phyloP scores from a whole-genome alignment of 1,140 invertebrate species.

The Macrobrachium nipponense region DNA sequence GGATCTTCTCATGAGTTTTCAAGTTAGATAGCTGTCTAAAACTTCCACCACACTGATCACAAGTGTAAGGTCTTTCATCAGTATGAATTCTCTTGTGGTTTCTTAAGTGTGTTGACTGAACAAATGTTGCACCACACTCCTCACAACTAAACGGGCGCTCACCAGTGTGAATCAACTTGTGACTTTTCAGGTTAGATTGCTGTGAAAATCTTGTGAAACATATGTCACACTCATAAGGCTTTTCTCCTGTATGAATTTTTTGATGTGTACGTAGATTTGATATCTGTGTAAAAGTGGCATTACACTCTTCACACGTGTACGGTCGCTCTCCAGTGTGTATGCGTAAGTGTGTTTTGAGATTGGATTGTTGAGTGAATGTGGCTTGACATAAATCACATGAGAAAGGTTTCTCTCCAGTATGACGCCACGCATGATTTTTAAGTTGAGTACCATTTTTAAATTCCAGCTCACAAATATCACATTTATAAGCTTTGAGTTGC shows the following conservation, averaged over 20 bases:
- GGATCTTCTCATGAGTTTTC: slow-evolving; percentile 68
- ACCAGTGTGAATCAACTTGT: slow-evolving; percentile 63
- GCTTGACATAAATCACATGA: slow-evolving; percentile 67
- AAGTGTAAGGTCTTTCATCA: slow-evolving; percentile 66
- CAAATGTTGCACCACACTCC: slow-evolving; percentile 67
- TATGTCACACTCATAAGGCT: slow-evolving; percentile 73
- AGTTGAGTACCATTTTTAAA: slow-evolving; percentile 65
- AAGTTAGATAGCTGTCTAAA: slow-evolving; percentile 65
- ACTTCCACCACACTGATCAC: slow-evolving; percentile 63
- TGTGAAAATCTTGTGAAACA: slow-evolving; percentile 72
- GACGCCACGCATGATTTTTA: slow-evolving; percentile 65
- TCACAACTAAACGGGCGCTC: slow-evolving; percentile 71
- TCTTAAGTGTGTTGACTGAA: slow-evolving; percentile 62
- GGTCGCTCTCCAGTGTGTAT: slow-evolving; percentile 64
- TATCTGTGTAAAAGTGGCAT: slow-evolving; percentile 62
- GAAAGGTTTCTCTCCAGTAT: slow-evolving; percentile 65
- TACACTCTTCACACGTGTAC: slow-evolving; percentile 61
- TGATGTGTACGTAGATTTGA: slow-evolving; percentile 64
- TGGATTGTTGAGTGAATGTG: slow-evolving; percentile 66
- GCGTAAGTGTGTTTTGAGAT: slow-evolving; percentile 64
- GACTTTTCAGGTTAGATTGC: slow-evolving; percentile 63
- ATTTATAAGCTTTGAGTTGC: slow-evolving; percentile 60
- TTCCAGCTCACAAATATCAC: slow-evolving; percentile 58
- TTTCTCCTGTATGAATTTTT: slow-evolving; percentile 67
- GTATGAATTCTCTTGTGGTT: slow-evolving; percentile 66